A percentile compares a stretch with the other conserved stretches of the same genome.
phyloP scores from a whole-genome alignment of 2,797 vertebrate genomes.

The Pseudomugil gertrudae region DNA sequence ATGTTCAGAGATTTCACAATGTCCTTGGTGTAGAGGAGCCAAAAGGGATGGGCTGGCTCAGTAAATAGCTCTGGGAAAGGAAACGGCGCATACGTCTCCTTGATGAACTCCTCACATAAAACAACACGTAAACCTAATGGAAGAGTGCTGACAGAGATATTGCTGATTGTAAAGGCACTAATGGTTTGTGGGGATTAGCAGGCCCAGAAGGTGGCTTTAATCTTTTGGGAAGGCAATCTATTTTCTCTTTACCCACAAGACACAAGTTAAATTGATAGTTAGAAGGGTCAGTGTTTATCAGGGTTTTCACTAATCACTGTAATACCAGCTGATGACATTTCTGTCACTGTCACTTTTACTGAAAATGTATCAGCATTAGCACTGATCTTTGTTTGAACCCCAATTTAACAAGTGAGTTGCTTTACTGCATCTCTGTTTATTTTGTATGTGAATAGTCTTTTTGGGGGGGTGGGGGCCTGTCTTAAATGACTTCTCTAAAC shows the following conservation, averaged over 20 bases:
- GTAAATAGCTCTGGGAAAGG: slow-evolving; percentile 57
- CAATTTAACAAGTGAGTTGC: too few species aligned
- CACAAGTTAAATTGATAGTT: slow-evolving; percentile 38
- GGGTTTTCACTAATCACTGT: slow-evolving; percentile 26
- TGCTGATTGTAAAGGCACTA: slow-evolving; percentile 45
- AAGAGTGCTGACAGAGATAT: slow-evolving; percentile 28
- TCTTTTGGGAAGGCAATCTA: slow-evolving; percentile 57
- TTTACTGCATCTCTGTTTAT: too few species aligned
- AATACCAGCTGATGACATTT: slow-evolving; percentile 20
- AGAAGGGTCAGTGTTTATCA: slow-evolving; percentile 17
- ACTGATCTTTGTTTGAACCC: neutral
- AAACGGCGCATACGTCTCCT: slow-evolving; percentile 28
- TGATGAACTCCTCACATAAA: slow-evolving; percentile 51
- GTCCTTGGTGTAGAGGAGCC: slow-evolving; percentile 22
- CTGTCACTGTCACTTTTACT: neutral
- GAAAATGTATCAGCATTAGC: neutral
- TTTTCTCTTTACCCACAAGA: slow-evolving; percentile 53
- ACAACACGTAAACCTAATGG: slow-evolving; percentile 61
- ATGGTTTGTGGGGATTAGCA: slow-evolving; percentile 69
- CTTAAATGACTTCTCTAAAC: neutral
- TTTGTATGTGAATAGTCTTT: neutral
- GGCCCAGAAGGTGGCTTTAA: slow-evolving; percentile 56
- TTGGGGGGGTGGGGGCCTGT: neutral
- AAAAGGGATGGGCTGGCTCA: slow-evolving; percentile 36
- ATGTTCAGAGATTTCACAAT: slow-evolving; percentile 48